Evolutionary conservation across 2,113 vertebrate species (phyloP), one percentile per base, ranked within the genome.

Genomic region (Taurulus bubalis): DNA sequence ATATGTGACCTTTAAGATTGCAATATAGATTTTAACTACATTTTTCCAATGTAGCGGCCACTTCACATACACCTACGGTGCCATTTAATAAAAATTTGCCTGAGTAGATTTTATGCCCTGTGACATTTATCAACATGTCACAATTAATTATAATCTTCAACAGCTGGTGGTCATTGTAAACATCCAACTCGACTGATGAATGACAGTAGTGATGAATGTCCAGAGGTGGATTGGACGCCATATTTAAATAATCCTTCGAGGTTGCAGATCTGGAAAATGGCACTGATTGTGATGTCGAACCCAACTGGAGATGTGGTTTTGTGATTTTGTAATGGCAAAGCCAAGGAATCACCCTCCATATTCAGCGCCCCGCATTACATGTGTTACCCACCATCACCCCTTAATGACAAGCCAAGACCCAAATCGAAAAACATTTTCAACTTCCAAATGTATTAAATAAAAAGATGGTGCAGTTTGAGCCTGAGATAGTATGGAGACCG

Each of bases 171-270:
- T 75, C 24, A 28, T 32, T 20, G 34, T 73, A 45, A 55, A 22
- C 26, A 32, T 38, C 47, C 12, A 28, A 28, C 26, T 12, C 53
- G 45, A 80, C 2, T 45, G 67, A 71, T 55, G 77, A 71, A 0
- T 68, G 83, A 80, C 64, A 58, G 67, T 18, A 8, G 22, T 59
- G 65, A 71, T 51, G 24, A 32, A 75, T 77, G 62, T 49, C 73
- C 11, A 14, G 1, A 28, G 38, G 36, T 59, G 22, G 32, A 77
- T 38, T 14, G 36, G 58, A 60, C 0, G 45, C 55, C 16, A 20
- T 26, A 5, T 67, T 76, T 45, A 56, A 12, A 26, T 42, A 77
- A 63, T 18, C 16, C 45, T 42, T 10, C 11, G 40, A 11, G 28
- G 38, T 40, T 69, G 76, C 42, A 78, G 16, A 58, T 69, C 58